Evolutionary conservation across 2,888 invertebrate species (phyloP).

Genomic region (Ceratothoa steindachneri): DNA sequence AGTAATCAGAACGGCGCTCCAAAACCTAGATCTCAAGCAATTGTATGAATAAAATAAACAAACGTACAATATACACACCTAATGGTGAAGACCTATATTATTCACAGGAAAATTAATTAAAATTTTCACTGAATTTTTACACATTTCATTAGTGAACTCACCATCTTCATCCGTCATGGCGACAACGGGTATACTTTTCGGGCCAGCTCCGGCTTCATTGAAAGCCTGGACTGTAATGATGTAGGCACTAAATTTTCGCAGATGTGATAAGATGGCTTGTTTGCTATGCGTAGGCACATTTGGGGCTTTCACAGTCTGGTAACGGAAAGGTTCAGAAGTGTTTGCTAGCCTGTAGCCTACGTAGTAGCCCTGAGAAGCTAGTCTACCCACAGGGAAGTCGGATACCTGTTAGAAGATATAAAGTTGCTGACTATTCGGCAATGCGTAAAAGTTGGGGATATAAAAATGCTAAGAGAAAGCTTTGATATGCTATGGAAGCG

Average conservation of each 20-base stretch:
- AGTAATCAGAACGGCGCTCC: too few relatives aligned
- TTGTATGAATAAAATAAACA: too few relatives aligned
- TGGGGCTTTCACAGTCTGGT: constrained; percentile 50
- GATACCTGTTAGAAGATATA: constrained; percentile 51
- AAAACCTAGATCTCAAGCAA: too few relatives aligned
- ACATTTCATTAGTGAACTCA: too few relatives aligned
- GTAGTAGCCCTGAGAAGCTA: constrained; percentile 54
- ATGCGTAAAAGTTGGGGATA: too few relatives aligned
- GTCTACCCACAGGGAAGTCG: constrained; percentile 51
- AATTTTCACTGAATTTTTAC: too few relatives aligned
- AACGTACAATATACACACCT: too few relatives aligned
- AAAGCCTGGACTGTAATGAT: constrained; percentile 49
- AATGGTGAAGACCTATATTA: too few relatives aligned
- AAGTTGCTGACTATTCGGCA: not conserved
- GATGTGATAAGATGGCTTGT: constrained; percentile 51
- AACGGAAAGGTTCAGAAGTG: constrained; percentile 52
- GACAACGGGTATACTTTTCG: constrained; percentile 48
- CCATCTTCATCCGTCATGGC: constrained; percentile 50
- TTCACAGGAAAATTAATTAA: too few relatives aligned
- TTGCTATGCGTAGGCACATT: constrained; percentile 26
- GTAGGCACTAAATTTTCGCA: constrained; percentile 49
- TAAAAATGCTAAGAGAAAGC: too few relatives aligned
- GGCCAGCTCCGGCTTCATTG: constrained; percentile 50
- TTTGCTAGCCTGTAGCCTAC: constrained; percentile 54
- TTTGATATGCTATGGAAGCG: too few relatives aligned